A percentile compares a stretch with the other conserved stretches of the same genome.
phyloP scores from a whole-genome alignment of 2,797 vertebrate genomes.

The Benthosema pterotum region DNA sequence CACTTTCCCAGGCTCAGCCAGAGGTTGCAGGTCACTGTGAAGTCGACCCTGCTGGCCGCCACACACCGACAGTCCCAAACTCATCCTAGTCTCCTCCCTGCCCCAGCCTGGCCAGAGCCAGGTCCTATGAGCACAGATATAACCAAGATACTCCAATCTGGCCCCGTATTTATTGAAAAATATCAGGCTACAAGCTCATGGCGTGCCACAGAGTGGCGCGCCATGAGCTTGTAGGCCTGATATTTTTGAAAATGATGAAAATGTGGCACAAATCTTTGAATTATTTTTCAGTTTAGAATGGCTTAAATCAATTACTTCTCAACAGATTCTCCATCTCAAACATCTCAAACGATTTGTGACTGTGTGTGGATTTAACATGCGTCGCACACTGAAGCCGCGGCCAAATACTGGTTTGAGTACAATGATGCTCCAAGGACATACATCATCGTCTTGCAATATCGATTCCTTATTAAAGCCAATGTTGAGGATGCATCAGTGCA shows the following conservation, averaged over 20 bases:
- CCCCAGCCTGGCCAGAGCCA: slow-evolving; percentile 61
- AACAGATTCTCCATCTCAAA: slow-evolving; percentile 38
- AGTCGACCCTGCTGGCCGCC: slow-evolving; percentile 65
- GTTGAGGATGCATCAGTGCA: slow-evolving; percentile 20
- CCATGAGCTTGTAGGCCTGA: no score
- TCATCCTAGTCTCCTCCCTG: slow-evolving; percentile 48
- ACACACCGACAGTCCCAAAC: slow-evolving; percentile 70
- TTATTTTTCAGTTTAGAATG: no score
- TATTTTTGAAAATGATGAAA: no score
- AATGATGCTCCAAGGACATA: slow-evolving; percentile 25
- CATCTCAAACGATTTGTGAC: slow-evolving; percentile 34
- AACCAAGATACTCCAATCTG: slow-evolving; percentile 53
- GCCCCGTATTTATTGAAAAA: slow-evolving; percentile 46
- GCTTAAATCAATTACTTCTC: slow-evolving; percentile 38
- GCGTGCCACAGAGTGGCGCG: no score
- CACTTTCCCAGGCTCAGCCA: slow-evolving; percentile 69
- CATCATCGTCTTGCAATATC: slow-evolving; percentile 23
- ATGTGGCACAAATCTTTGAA: no score
- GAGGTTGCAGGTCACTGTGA: slow-evolving; percentile 73
- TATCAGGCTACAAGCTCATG: no score
- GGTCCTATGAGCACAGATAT: slow-evolving; percentile 66
- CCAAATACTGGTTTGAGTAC: slow-evolving; percentile 22
- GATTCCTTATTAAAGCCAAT: slow-evolving; percentile 35
- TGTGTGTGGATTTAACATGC: slow-evolving; percentile 10
- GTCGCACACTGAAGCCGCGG: slow-evolving; percentile 3